Base-by-base conservation (phyloP, 2,888 invertebrate genomes). In the Meteorus colon region DNA sequence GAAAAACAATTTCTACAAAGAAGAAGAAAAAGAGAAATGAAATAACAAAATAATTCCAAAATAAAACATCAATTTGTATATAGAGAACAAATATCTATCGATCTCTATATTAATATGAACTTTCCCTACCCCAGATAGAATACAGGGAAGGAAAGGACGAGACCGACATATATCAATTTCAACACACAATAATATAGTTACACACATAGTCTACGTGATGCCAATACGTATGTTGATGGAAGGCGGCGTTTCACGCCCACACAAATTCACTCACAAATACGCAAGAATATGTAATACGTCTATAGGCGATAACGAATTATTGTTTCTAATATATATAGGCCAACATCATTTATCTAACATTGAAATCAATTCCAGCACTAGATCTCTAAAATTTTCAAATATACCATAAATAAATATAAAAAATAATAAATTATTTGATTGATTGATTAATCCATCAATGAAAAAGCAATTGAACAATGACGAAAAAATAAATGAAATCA, bases 121-220 rank as follows among this genome's bases (percentile, higher is more conserved):
- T n/a, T 31, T 31, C 10, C 37, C 29, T 41, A 37, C n/a, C 16
- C 70, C 34, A 31, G 12, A 29, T 69, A n/a, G 27, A 29, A 59
- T n/a, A 19, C 59, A 14, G 60, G 29, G 71, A 48, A 31, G 72
- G 41, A 63, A 63, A 63, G 31, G 71, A 70, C 29, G 63, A 72
- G 10, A 72, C 29, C 34, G 63, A 63, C 45, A 72, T 19, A 24
- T 19, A 55, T 19, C n/a, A 8, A 55, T 55, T 19, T 6, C n/a
- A 72, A 65, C 37, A 65, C 41, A 72, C 55, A 72, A 48, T 48
- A 45, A 60, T 10, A 72, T 48, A 45, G 62, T 62, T 27, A 70
- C n/a, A 48, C n/a, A 48, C n/a, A 48, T 16, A 48, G 16, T 62
- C 71, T 72, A 72, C 71, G 70, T 51, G 16, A 51, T 69, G 37